Percentiles rank a stretch among this genome's conserved stretches.
These are phyloP conservation scores for Horisme vitalbata DNA, from an alignment of 2,888 invertebrate genomes.

Conservation along the genomic window DNA sequence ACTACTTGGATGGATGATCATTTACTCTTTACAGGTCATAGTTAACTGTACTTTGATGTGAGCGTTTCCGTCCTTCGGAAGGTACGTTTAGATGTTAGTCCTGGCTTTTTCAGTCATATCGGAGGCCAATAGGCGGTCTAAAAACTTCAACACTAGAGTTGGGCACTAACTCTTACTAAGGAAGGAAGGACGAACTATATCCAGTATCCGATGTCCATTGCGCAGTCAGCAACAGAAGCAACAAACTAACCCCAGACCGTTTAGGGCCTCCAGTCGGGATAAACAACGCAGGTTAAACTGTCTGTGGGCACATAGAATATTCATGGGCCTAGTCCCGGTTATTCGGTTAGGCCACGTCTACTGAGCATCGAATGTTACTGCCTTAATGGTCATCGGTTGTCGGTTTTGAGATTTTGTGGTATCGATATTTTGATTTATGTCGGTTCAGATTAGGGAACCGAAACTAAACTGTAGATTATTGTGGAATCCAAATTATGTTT, in stretches of 20 bases:
- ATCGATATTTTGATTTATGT: conserved; percentile 16
- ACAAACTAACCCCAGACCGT: conserved; percentile 35
- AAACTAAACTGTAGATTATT: too few relatives aligned
- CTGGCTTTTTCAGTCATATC: too few relatives aligned
- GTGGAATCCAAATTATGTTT: too few relatives aligned
- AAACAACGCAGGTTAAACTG: conserved; percentile 53
- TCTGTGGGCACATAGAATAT: conserved; percentile 50
- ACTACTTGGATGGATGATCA: too few relatives aligned
- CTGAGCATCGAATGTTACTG: conserved; percentile 18
- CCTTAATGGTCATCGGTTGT: conserved; percentile 17
- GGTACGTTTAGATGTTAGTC: too few relatives aligned
- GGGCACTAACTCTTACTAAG: too few relatives aligned
- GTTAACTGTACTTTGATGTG: too few relatives aligned
- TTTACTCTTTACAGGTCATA: too few relatives aligned
- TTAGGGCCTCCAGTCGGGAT: conserved; percentile 47
- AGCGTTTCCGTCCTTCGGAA: too few relatives aligned
- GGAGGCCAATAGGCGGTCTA: too few relatives aligned
- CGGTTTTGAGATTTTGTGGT: conserved; percentile 13
- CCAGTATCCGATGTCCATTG: conserved; percentile 19
- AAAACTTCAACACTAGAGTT: too few relatives aligned
- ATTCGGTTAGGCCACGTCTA: conserved; percentile 33
- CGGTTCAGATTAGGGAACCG: background rate
- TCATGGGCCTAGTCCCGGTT: conserved; percentile 38
- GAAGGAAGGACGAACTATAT: too few relatives aligned
- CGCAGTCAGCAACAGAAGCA: conserved; percentile 20